A percentile compares a stretch with the other conserved stretches of the same genome.
These are phyloP conservation scores for Patagioenas fasciata DNA, from an alignment of 2,113 vertebrate genomes.

Conservation along the genomic window DNA sequence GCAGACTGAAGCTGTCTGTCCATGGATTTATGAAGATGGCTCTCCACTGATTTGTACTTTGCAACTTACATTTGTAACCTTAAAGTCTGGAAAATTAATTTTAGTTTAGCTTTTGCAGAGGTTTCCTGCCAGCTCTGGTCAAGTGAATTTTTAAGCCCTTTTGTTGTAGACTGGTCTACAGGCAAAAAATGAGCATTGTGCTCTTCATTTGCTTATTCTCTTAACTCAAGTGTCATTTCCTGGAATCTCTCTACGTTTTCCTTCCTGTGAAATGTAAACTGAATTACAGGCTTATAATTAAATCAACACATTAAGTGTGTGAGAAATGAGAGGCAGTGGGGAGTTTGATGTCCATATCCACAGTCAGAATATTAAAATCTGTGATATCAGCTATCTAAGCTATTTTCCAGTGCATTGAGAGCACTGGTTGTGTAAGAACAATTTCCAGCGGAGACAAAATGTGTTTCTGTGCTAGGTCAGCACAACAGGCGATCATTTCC, in stretches of 20 bases:
- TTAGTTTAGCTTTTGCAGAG: not conserved
- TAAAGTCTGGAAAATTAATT: constrained; percentile 15
- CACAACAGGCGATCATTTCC: not conserved
- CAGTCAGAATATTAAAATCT: not conserved
- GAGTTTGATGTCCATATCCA: not conserved
- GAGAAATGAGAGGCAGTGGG: constrained; percentile 9
- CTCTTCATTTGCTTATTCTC: not conserved
- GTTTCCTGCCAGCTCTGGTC: not conserved
- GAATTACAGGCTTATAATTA: constrained; percentile 50
- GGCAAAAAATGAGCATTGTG: not conserved
- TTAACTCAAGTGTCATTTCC: constrained; percentile 51
- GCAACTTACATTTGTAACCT: not conserved
- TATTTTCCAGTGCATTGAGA: not conserved
- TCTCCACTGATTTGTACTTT: not conserved
- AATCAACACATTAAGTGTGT: constrained; percentile 21
- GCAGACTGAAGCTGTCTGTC: not conserved
- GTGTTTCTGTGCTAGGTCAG: constrained; percentile 16
- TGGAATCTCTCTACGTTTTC: constrained; percentile 34
- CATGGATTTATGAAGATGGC: not conserved
- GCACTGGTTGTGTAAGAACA: not conserved
- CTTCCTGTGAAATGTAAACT: constrained; percentile 37
- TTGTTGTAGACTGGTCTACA: not conserved
- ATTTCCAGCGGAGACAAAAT: not conserved
- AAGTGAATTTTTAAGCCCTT: not conserved
- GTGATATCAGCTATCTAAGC: not conserved